Evolutionary conservation across 2,113 vertebrate genomes (phyloP).

Genomic region (Bombycilla garrulus): DNA sequence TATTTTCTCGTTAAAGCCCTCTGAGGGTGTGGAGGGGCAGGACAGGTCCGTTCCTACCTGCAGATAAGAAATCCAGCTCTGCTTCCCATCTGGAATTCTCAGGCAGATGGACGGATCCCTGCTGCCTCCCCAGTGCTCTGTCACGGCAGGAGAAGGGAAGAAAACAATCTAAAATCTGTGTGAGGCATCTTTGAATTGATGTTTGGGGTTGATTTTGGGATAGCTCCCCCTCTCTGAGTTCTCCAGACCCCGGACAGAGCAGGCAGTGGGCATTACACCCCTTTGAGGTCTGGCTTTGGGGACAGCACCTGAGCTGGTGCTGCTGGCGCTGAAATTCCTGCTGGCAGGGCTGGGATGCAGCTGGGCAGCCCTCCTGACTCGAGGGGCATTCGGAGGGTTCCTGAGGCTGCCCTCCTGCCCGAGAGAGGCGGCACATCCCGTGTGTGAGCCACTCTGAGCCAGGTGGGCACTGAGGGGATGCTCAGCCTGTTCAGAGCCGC

Average conservation of each 20-base stretch:
- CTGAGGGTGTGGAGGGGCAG: neutral
- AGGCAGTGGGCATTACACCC: fast-evolving
- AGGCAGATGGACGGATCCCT: neutral
- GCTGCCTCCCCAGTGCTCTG: neutral
- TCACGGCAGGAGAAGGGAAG: neutral
- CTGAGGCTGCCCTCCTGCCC: neutral
- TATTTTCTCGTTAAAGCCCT: neutral
- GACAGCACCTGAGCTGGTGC: neutral
- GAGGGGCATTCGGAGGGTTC: no score
- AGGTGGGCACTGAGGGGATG: neutral
- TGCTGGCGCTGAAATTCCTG: neutral
- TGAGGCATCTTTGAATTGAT: neutral
- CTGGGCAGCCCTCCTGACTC: neutral
- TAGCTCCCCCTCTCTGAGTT: neutral
- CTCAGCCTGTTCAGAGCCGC: neutral
- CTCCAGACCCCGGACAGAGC: neutral
- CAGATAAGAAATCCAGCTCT: neutral
- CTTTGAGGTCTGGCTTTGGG: neutral
- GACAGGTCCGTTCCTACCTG: neutral
- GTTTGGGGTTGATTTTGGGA: neutral
- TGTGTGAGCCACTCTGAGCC: neutral
- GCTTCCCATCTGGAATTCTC: neutral
- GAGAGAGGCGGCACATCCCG: neutral
- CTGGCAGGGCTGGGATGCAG: neutral
- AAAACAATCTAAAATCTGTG: fast-evolving